Evolutionary conservation across 2,888 invertebrate genomes (phyloP).

Genomic region (Sisyra nigra): DNA sequence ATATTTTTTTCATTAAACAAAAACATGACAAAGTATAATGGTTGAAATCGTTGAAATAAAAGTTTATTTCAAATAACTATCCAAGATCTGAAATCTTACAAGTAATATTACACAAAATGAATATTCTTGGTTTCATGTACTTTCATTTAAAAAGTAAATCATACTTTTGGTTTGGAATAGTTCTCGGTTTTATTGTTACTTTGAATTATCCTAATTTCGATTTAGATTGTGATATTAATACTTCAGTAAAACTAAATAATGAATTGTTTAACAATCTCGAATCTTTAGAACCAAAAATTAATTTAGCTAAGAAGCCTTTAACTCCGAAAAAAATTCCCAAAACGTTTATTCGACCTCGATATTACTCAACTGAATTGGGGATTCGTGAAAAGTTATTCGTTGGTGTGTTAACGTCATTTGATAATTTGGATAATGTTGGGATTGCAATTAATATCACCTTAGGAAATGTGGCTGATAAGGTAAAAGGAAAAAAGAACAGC

Average conservation of each 20-base stretch:
- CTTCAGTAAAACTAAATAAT: constrained; percentile 12
- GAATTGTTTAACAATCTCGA: constrained; percentile 3
- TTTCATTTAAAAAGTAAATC: constrained; percentile 7
- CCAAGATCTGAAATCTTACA: too few relatives aligned
- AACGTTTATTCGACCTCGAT: constrained; percentile 67
- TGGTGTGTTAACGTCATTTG: constrained; percentile 65
- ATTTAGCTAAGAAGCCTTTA: constrained; percentile 9
- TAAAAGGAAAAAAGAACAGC: constrained; percentile 33
- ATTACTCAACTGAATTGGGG: constrained; percentile 89
- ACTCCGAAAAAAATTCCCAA: constrained; percentile 31
- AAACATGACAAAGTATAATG: too few relatives aligned
- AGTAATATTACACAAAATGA: too few relatives aligned
- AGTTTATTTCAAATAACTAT: too few relatives aligned
- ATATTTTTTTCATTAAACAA: too few relatives aligned
- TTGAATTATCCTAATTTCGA: constrained; percentile 6
- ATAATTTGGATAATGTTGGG: constrained; percentile 53
- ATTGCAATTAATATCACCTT: constrained; percentile 78
- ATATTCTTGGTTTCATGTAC: constrained; percentile 1
- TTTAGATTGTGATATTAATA: constrained; percentile 9
- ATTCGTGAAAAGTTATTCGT: constrained; percentile 80
- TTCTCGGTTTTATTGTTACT: constrained; percentile 4
- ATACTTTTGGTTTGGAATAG: constrained; percentile 7
- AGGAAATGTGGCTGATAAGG: constrained; percentile 67
- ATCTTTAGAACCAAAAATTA: constrained; percentile 15
- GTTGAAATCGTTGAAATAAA: too few relatives aligned